Evolutionary conservation across 2,888 invertebrate species (phyloP).

Genomic region (Embidobia sp.): DNA sequence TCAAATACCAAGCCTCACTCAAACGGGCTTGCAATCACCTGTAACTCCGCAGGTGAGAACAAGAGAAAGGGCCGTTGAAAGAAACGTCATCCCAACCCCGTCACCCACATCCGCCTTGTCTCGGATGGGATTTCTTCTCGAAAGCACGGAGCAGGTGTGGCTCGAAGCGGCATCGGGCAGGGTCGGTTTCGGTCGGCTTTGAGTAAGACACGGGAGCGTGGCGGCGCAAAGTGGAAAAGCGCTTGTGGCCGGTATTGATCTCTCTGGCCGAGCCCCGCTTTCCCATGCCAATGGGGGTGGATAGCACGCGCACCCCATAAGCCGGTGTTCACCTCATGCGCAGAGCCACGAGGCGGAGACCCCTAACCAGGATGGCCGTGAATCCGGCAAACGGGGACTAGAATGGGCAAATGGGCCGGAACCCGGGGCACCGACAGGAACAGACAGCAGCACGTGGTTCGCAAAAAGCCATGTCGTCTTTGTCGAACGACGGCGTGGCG

Average conservation of each 20-base stretch:
- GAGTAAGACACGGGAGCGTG: constrained; percentile 26
- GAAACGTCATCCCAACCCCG: constrained; percentile 15
- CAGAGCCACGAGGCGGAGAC: too few relatives aligned
- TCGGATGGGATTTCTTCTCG: constrained; percentile 26
- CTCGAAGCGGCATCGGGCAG: constrained; percentile 30
- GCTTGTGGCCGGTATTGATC: constrained; percentile 64
- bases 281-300: constrained; percentile 63
- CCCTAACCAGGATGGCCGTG: too few relatives aligned
- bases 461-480: too few relatives aligned
- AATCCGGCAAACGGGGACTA: too few relatives aligned
- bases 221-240: constrained; percentile 57
- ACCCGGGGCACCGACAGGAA: too few relatives aligned
- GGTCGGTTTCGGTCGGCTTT: constrained; percentile 49
- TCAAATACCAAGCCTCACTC: too few relatives aligned
- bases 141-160: constrained; percentile 58
- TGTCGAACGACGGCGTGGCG: background rate
- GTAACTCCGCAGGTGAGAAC: constrained; percentile 6
- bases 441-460: too few relatives aligned
- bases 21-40: too few relatives aligned
- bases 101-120: constrained; percentile 41
- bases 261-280: constrained; percentile 43
- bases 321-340: too few relatives aligned
- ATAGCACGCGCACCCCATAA: constrained; percentile 66
- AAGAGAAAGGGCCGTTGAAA: background rate
- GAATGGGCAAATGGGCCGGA: too few relatives aligned